Base-by-base conservation (phyloP, 2,888 invertebrate genomes). In the Leucozona laternaria region DNA sequence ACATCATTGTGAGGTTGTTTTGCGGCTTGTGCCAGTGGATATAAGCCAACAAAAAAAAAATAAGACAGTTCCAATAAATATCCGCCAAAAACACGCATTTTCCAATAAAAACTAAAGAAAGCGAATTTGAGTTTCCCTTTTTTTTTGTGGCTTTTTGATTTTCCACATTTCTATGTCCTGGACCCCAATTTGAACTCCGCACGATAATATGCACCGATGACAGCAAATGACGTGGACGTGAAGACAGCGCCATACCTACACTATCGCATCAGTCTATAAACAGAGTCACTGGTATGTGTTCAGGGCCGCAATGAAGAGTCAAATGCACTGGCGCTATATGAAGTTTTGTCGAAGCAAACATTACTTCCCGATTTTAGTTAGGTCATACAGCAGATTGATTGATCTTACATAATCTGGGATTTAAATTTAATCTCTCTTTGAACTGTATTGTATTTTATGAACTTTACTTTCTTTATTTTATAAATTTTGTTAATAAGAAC, bases 181-280 rank as follows among this genome's bases (percentile, higher is more conserved):
- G 53, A 80, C 55, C 71, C 48, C 53, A 66, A 66, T 84, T 66
- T 62, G 71, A 66, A 76, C 60, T 60, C 15, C 28, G n/a, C n/a
- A 79, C 60, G 70, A 85, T 85, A 77, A 86, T 86, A 81, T 81
- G 75, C 50, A 45, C 64, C 78, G 75, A 82, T 86, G 86, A 82
- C 82, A 79, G 86, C 82, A 40, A 82, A 71, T 86, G 86, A 86
- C 75, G 79, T 71, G 82, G 75, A 58, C 81, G 57, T 70, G 79
- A 70, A 68, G 80, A 78, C 73, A 73, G 75, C 62, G 40, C 84
- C 64, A 76, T 53, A 72, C 84, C 57, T 60, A 73, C 73, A 55
- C 68, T 57, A 22, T 68, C 15, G 53, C 15, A 40, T 37, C 34
- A 22, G 20, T 66, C 5, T 34, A 15, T 50, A n/a, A 34, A 13